These are phyloP conservation scores for Leptopilina boulardi DNA, from an alignment of 1,140 invertebrate species.

Conservation along the genomic window DNA sequence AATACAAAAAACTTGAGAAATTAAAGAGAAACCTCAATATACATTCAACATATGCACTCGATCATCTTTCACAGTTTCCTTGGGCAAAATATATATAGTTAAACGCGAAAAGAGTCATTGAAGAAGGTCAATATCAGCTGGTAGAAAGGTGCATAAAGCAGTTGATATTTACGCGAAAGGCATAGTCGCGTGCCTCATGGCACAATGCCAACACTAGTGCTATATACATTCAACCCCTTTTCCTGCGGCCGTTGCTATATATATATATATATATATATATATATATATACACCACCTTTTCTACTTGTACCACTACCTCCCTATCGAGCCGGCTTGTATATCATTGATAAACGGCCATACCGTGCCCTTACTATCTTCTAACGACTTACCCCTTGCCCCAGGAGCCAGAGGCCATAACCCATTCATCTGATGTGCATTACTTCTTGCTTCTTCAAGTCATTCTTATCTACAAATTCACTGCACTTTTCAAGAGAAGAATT, in stretches of 20 bases:
- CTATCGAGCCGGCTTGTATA: slow-evolving; percentile 64
- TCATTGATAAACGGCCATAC: slow-evolving; percentile 70
- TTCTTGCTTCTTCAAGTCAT: slow-evolving; percentile 49
- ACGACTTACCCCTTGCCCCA: slow-evolving; percentile 37
- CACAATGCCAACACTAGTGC: slow-evolving; percentile 60
- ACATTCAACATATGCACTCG: neutral
- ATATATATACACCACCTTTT: slow-evolving; percentile 47
- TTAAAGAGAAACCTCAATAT: no score
- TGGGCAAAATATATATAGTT: neutral
- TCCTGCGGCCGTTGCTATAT: slow-evolving; percentile 33
- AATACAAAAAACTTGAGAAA: no score
- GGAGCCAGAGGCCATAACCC: slow-evolving; percentile 45
- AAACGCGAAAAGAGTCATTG: slow-evolving; percentile 31
- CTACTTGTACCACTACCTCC: slow-evolving; percentile 45
- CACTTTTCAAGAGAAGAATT: slow-evolving; percentile 39
- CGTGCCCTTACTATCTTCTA: slow-evolving; percentile 62
- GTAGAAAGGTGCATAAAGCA: slow-evolving; percentile 53
- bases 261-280: no score
- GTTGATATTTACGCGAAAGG: slow-evolving; percentile 63
- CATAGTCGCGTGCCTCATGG: slow-evolving; percentile 68
- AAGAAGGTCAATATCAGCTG: slow-evolving; percentile 40
- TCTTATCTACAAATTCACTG: slow-evolving; percentile 50
- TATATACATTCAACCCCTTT: slow-evolving; percentile 56
- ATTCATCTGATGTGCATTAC: slow-evolving; percentile 52
- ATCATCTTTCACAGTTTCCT: neutral